These are phyloP conservation scores for Larimichthys crocea DNA, from an alignment of 2,113 vertebrate species.

Conservation along the genomic window DNA sequence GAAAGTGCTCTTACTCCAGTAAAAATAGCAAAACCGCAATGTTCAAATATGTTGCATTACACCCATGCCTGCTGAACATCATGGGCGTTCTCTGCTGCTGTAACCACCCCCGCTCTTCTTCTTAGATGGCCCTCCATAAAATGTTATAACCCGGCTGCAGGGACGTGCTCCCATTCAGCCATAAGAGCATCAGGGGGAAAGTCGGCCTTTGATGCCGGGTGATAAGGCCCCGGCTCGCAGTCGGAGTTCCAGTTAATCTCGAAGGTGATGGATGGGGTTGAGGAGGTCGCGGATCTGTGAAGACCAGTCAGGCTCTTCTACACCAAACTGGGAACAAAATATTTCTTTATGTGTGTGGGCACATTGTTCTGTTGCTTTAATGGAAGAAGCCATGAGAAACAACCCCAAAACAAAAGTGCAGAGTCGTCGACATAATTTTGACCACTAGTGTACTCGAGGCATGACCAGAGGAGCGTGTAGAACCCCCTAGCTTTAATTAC, in stretches of 20 bases:
- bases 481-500: not conserved
- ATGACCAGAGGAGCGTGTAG: too few species aligned
- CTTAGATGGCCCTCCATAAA: not conserved
- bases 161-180: not conserved
- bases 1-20: conserved; percentile 12
- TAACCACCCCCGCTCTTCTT: not conserved
- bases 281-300: not conserved
- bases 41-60: not conserved
- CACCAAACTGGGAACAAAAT: too few species aligned
- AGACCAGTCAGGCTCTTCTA: not conserved
- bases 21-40: conserved; percentile 17
- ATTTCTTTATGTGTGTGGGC: not conserved
- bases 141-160: not conserved
- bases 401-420: too few species aligned
- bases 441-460: too few species aligned
- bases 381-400: too few species aligned
- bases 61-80: not conserved
- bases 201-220: not conserved
- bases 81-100: not conserved
- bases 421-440: too few species aligned
- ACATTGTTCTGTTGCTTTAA: too few species aligned
- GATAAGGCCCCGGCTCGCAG: not conserved
- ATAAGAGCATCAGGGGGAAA: not conserved
- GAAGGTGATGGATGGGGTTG: not conserved
- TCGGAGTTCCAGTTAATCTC: not conserved